Evolutionary conservation across 2,888 invertebrate species (phyloP).

Genomic region (Eupithecia exiguata): DNA sequence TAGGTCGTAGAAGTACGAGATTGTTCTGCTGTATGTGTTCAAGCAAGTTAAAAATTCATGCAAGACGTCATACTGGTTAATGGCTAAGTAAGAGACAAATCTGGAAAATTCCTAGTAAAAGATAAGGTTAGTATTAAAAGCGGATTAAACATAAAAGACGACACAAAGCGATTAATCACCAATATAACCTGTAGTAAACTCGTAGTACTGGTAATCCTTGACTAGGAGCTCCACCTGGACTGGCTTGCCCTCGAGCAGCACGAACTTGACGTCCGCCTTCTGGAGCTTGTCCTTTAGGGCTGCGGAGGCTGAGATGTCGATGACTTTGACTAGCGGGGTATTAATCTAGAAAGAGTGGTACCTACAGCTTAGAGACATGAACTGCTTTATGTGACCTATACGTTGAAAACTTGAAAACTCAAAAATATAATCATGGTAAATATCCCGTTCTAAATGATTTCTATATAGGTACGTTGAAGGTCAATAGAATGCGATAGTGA

Average conservation of each 20-base stretch:
- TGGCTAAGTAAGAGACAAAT: background rate
- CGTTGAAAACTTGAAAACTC: too few relatives aligned
- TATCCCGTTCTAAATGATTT: too few relatives aligned
- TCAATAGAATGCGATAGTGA: background rate
- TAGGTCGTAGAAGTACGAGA: too few relatives aligned
- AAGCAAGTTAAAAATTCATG: background rate
- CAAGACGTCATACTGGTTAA: background rate
- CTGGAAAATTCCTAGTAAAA: background rate
- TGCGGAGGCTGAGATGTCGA: slow-evolving; percentile 79
- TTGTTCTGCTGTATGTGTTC: background rate
- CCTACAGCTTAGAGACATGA: background rate
- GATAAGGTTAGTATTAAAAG: slow-evolving; percentile 20
- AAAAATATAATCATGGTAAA: too few relatives aligned
- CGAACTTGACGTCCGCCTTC: slow-evolving; percentile 77
- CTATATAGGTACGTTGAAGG: background rate
- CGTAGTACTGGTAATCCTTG: slow-evolving; percentile 84
- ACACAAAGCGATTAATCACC: slow-evolving; percentile 70
- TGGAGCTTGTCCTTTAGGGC: slow-evolving; percentile 78
- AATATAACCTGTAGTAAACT: slow-evolving; percentile 79
- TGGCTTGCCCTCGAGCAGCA: slow-evolving; percentile 80
- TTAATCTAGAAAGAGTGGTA: slow-evolving; percentile 54
- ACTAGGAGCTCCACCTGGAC: slow-evolving; percentile 74
- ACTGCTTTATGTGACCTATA: background rate
- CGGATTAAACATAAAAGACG: slow-evolving; percentile 36
- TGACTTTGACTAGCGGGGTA: slow-evolving; percentile 80